Percentiles rank a stretch among this genome's conserved stretches.
These are phyloP conservation scores for Noctilio leporinus DNA, from an alignment of 2,113 vertebrate species.

Conservation along the genomic window DNA sequence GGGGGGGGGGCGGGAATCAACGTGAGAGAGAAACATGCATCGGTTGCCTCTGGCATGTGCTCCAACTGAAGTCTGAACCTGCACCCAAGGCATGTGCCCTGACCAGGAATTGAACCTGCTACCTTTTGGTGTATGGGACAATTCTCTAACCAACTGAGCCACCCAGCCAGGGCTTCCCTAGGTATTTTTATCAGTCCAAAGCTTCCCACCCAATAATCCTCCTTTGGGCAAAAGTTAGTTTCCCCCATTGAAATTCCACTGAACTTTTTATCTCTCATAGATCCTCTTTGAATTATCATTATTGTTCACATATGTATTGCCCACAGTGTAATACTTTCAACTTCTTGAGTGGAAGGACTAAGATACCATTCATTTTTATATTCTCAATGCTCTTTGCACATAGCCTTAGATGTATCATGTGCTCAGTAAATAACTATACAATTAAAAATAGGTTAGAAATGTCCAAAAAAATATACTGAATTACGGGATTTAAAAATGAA, in stretches of 20 bases:
- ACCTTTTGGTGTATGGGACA: no score
- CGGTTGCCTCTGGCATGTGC: no score
- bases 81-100: no score
- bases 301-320: background rate
- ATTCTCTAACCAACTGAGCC: no score
- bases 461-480: background rate
- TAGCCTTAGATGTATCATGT: background rate
- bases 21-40: no score
- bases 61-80: no score
- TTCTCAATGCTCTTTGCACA: background rate
- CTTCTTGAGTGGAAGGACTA: background rate
- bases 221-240: background rate
- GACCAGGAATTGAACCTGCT: no score
- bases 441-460: background rate
- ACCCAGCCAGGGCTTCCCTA: background rate
- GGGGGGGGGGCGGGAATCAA: no score
- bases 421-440: background rate
- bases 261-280: background rate
- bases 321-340: background rate
- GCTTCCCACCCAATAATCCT: background rate
- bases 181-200: background rate
- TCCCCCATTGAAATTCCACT: background rate
- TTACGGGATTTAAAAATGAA: background rate
- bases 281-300: background rate
- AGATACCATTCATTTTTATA: conserved; percentile 2